Percentiles rank a stretch among this genome's conserved stretches.
Evolutionary conservation across 2,888 invertebrate genomes (phyloP).

Genomic region (Shargacucullia verbasci): DNA sequence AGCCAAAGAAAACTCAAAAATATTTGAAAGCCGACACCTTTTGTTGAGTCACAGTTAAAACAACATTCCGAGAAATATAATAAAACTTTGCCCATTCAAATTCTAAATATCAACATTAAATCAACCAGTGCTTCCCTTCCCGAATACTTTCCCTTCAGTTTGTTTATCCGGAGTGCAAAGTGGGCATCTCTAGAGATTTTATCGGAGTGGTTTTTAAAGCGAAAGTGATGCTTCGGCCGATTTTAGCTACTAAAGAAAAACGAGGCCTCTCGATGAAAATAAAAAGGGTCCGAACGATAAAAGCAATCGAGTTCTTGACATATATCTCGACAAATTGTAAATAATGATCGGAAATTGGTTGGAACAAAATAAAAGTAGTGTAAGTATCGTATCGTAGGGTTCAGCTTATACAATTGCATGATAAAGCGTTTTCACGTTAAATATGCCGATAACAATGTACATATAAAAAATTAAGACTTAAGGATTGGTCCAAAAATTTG

Average conservation of each 20-base stretch:
- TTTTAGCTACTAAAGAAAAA: conserved; percentile 39
- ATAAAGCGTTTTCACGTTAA: no score
- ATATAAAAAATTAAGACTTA: no score
- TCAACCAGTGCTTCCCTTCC: conserved; percentile 33
- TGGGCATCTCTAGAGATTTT: conserved; percentile 27
- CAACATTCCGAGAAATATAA: conserved; percentile 49
- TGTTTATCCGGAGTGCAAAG: conserved; percentile 47
- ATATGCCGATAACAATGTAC: no score
- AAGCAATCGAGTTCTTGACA: conserved; percentile 40
- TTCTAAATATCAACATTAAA: conserved; percentile 48
- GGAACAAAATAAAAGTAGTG: conserved; percentile 1
- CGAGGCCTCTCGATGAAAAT: conserved; percentile 24
- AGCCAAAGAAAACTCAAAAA: conserved; percentile 21
- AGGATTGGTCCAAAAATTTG: no score
- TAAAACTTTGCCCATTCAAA: conserved; percentile 51
- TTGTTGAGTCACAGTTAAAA: conserved; percentile 44
- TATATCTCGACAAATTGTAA: conserved; percentile 39
- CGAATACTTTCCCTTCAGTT: conserved; percentile 31
- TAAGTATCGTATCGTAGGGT: not conserved
- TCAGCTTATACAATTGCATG: no score
- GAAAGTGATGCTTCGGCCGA: conserved; percentile 41
- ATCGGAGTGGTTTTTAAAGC: conserved; percentile 39
- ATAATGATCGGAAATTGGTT: conserved; percentile 22
- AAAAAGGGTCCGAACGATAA: conserved; percentile 44
- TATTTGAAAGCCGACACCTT: conserved; percentile 39